Evolutionary conservation across 2,888 invertebrate species (phyloP), one percentile per base, ranked within the genome.

Genomic region (Merodon equestris): DNA sequence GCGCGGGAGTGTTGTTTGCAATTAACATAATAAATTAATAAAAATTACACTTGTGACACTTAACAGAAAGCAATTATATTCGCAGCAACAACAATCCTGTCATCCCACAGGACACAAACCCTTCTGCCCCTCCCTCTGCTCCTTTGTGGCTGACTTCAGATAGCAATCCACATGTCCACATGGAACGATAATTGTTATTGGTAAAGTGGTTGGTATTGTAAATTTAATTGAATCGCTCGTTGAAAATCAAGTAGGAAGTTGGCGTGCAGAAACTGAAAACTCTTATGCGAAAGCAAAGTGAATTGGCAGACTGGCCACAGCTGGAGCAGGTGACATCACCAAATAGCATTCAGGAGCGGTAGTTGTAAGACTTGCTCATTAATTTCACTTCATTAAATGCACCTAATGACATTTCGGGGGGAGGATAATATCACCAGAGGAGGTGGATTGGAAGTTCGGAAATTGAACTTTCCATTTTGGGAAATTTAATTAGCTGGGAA

Each of bases 11-110:
- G 64, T 64, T 72, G 64, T 53, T 50, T 53, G 57, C 72, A 72
- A 64, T 72, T 72, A 72, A 72, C 57, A 72, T 51, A 45, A 64
- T 72, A 57, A 64, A 72, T 72, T 64, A 57, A 72, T 57, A 72
- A 64, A 64, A 72, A 64, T 63, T 44, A 57, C 51, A 64, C 64
- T 72, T 64, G 57, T 58, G 64, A 57, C 64, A 72, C 72, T 72
- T 72, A 64, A 64, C 57, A 51, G 57, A 72, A 64, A 44, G 72
- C 57, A 71, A 63, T 64, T 45, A 47, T 63, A 51, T 27, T 7
- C 27, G 27, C 27, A 27, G 7, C 27, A 27, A 27, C 27, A 27
- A 27, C 27, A 27, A 7, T 7, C 27, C 27, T 27, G 27, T 7
- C 7, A 4, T 27, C 2, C 27, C 27, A 27, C 27, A 27, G 2